Evolutionary conservation across 2,113 vertebrate genomes (phyloP).

Genomic region (Struthio camelus): DNA sequence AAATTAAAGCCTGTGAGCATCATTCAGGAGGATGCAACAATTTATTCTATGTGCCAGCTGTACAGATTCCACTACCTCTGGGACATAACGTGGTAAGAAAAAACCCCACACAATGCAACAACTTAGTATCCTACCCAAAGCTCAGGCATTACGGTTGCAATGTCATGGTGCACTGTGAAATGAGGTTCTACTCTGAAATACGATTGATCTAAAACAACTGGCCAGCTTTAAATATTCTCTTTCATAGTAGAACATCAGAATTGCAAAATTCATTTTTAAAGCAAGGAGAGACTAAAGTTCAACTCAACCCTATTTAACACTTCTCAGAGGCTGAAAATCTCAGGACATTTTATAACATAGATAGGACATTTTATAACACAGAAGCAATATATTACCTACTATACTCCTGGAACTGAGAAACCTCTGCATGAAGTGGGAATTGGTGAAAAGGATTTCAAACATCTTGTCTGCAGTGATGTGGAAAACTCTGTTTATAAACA

Average conservation of each 20-base stretch:
- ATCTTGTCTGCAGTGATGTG: conserved; percentile 90
- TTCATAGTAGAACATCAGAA: neutral
- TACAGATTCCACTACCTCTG: neutral
- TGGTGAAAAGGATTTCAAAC: conserved; percentile 95
- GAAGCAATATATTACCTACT: conserved; percentile 78
- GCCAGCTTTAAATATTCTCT: neutral
- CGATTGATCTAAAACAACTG: neutral
- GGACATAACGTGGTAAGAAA: neutral
- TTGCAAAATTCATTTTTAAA: neutral
- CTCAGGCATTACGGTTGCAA: neutral
- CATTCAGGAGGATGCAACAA: neutral
- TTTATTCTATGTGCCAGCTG: neutral
- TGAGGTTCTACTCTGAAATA: neutral
- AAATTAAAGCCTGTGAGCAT: conserved; percentile 45
- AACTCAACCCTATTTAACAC: neutral
- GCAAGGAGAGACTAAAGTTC: neutral
- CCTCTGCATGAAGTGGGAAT: conserved; percentile 87
- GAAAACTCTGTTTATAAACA: conserved; percentile 90
- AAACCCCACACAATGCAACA: neutral
- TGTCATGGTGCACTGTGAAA: neutral
- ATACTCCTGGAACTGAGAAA: conserved; percentile 87
- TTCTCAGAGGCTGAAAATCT: neutral
- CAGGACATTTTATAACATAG: neutral
- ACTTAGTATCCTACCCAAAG: neutral
- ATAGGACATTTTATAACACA: too few relatives aligned